Percentiles rank a stretch among this genome's conserved stretches.
Evolutionary conservation across 2,888 invertebrate species (phyloP).

Genomic region (Pilophorus perplexus): DNA sequence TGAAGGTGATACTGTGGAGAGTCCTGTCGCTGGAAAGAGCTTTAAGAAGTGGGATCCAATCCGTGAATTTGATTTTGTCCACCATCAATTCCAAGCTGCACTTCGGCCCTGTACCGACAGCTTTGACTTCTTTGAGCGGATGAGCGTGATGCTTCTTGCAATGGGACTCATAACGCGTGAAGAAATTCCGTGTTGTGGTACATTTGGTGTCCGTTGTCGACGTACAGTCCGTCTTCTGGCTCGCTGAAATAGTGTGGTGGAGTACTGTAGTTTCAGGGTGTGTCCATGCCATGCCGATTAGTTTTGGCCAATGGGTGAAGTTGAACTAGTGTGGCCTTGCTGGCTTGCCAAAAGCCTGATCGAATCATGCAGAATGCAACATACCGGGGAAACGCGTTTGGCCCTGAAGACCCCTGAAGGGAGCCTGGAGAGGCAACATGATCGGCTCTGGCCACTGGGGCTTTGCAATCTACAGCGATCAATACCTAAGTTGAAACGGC

Average conservation of each 20-base stretch:
- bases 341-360: too few species aligned
- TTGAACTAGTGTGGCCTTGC: too few species aligned
- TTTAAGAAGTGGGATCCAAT: slow-evolving; percentile 73
- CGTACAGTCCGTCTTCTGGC: background rate
- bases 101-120: slow-evolving; percentile 39
- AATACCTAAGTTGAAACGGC: too few species aligned
- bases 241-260: background rate
- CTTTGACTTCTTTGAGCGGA: slow-evolving; percentile 43
- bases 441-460: too few species aligned
- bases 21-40: slow-evolving; percentile 70
- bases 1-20: slow-evolving; percentile 57
- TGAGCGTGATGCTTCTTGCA: slow-evolving; percentile 38
- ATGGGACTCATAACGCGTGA: slow-evolving; percentile 27
- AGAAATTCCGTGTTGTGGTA: slow-evolving; percentile 19
- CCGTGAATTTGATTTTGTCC: slow-evolving; percentile 70
- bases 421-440: too few species aligned
- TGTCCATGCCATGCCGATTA: too few species aligned
- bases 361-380: too few species aligned
- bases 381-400: too few species aligned
- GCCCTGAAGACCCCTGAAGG: too few species aligned
- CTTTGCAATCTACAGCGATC: too few species aligned
- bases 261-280: too few species aligned
- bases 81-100: slow-evolving; percentile 65
- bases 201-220: background rate
- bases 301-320: too few species aligned